Base-by-base conservation (phyloP, 2,888 invertebrate genomes). In the Hyppa rectilinea region DNA sequence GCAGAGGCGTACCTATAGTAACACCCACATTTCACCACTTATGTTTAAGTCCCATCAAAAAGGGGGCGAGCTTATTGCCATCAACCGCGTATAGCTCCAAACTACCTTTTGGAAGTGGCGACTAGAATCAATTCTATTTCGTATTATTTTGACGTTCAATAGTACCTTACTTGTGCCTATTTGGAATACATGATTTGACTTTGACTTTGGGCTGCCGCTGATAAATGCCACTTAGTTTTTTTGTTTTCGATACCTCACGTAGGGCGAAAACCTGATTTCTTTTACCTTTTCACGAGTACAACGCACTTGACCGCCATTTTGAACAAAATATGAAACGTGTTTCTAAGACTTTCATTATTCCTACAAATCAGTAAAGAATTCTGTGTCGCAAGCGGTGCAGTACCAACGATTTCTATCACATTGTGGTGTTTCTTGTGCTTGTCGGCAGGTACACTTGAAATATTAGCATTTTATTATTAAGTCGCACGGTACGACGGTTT, bases 401-500 rank as follows among this genome's bases (percentile, higher is more conserved):
- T 60, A 17, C 14, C 31, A 31, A 43, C 47, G 81, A 53, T 77
- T 81, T 77, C 76, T 77, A 60, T 49, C 36, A 26, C 36, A 81
- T 77, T 77, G 76, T 81, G 9, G 10, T 1, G 52, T 76, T 76
- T 76, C 61, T 77, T 77, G 66, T 47, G 53, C 31, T n/a, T 47
- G 29, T 26, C 14, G 77, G 34, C 23, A 17, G 50, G 50, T 50
- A 14, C 7, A 60, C 10, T 55, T 62, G 62, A 62, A 81, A 62
- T 68, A 77, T 77, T 77, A 23, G 17, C 58, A 58, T 62, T 76
- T 75, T 61, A 58, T 36, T 34, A 20, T 12, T 4, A 23, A 43
- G 49, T 81, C 76, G 49, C 76, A 81, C 77, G 77, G 47, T 76
- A 31, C 5, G 12, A n/a, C 31, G 20, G 49, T 81, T 62, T 59